Conservation (phyloP, 2,888 invertebrate species). For the Drosophila leonis region DNA sequence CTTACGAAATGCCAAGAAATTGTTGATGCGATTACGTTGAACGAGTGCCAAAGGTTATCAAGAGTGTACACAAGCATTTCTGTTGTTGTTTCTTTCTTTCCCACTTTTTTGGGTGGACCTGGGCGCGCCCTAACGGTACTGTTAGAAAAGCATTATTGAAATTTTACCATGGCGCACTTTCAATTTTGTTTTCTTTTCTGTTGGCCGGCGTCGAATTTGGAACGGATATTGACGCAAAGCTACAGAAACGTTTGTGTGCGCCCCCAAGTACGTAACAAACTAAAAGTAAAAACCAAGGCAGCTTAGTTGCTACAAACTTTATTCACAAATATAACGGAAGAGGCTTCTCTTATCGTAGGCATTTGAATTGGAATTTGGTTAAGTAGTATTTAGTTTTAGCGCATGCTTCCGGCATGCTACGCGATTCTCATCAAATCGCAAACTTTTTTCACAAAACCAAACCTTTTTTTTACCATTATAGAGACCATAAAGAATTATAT, state of each 20-base stretch:
- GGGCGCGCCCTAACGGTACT: conserved; percentile 25
- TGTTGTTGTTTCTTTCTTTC: background rate
- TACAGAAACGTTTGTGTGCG: conserved; percentile 39
- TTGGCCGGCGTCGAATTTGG: conserved; percentile 40
- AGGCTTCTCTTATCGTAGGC: conserved; percentile 3
- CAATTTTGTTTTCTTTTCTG: conserved; percentile 49
- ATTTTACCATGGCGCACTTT: conserved; percentile 63
- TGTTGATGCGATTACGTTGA: conserved; percentile 70
- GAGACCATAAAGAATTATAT: background rate
- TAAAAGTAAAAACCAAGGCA: conserved; percentile 15
- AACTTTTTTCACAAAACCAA: background rate
- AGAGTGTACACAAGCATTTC: conserved; percentile 12
- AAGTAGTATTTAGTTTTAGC: conserved; percentile 17
- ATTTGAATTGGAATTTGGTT: conserved; percentile 30
- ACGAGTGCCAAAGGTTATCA: conserved; percentile 69
- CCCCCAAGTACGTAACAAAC: conserved; percentile 18
- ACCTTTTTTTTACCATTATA: background rate
- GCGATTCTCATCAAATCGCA: conserved; percentile 18
- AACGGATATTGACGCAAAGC: conserved; percentile 67
- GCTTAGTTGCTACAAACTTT: conserved; percentile 4
- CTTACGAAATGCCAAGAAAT: conserved; percentile 67
- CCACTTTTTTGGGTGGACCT: conserved; percentile 7
- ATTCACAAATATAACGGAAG: conserved; percentile 3
- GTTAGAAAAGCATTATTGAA: conserved; percentile 58
- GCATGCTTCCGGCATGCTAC: conserved; percentile 27